Base-by-base conservation (phyloP, 2,888 invertebrate genomes). In the Odontothrips loti region DNA sequence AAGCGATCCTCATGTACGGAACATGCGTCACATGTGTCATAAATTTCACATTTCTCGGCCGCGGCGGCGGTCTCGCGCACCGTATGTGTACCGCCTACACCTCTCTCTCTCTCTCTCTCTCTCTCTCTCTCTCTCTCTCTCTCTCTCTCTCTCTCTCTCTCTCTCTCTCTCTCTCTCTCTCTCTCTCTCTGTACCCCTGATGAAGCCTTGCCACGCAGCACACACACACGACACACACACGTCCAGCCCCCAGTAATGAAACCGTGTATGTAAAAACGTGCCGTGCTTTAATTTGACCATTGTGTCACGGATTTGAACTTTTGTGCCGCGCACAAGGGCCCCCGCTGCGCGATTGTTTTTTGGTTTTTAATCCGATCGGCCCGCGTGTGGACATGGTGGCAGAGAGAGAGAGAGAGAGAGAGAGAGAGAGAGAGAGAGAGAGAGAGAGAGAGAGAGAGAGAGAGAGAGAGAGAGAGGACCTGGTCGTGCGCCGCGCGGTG, bases 241-340 rank as follows among this genome's bases (percentile, higher is more conserved):
- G 23, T 27, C 68, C 27, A 12, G 9, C 23, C 27, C 68, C 23
- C 68, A 27, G 68, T 75, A 75, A 75, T 75, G 68, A 75, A 75
- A 75, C 68, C 68, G 68, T 75, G 68, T 75, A 23, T 27, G 12
- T 75, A 75, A 75, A 75, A 75, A 75, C 68, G 68, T 75, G 68
- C 68, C 68, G 68, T 75, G 68, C 68, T 75, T 75, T 75, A 75
- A 75, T 75, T 75, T 75, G 68, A 75, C 68, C 68, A 75, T 75
- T 75, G 68, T 75, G 68, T 75, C 68, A 58, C 58, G 12, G 23
- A 75, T 75, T 75, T 75, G 68, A 75, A 75, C 68, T 75, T 75
- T 8, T 12, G 27, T 43, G 6, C 34, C 34, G 68, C 68, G n/a
- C 23, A 4, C 68, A 12, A 10, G 10, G 11, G 23, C 68, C 68